Evolutionary conservation across 1,140 invertebrate species (phyloP).

Genomic region (Magallana gigas): DNA sequence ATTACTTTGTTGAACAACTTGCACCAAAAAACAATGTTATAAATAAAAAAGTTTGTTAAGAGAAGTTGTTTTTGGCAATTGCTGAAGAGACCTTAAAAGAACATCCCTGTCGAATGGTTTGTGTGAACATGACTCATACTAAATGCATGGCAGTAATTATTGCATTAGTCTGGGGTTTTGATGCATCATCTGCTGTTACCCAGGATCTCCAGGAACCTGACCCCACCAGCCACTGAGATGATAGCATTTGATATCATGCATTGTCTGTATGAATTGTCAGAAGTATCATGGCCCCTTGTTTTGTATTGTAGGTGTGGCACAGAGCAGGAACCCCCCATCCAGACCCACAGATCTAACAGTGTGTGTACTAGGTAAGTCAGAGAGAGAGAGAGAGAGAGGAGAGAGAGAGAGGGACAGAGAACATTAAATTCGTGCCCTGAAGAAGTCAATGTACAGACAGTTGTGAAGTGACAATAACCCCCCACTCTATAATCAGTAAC

Average conservation of each 20-base stretch:
- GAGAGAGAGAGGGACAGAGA: not conserved
- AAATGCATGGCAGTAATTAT: slow-evolving; percentile 28
- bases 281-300: not conserved
- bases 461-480: not conserved
- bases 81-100: not conserved
- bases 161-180: slow-evolving; percentile 8
- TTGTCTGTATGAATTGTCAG: too few relatives aligned
- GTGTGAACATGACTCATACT: slow-evolving; percentile 6
- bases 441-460: not conserved
- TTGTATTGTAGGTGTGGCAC: not conserved
- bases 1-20: not conserved
- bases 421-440: not conserved
- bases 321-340: not conserved
- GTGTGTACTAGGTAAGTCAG: not conserved
- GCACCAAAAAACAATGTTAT: not conserved
- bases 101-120: not conserved
- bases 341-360: not conserved
- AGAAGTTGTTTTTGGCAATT: not conserved
- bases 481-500: not conserved
- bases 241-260: too few relatives aligned
- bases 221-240: too few relatives aligned
- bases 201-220: not conserved
- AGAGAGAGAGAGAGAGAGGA: not conserved
- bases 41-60: not conserved
- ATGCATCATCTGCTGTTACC: slow-evolving; percentile 5